Base-by-base conservation (phyloP, 2,888 invertebrate species). In the Stenurella melanura region DNA sequence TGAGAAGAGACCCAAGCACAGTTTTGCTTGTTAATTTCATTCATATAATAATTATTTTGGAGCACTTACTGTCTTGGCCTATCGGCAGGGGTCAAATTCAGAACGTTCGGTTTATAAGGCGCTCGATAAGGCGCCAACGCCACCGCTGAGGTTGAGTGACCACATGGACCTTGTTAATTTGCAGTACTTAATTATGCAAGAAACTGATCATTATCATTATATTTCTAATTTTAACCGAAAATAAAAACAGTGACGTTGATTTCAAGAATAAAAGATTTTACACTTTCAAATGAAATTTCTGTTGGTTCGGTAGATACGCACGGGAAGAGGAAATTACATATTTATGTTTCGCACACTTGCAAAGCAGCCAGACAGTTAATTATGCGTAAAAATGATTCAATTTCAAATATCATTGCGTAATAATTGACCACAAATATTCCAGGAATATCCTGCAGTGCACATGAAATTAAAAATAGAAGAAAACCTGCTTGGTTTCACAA, bases 401-500 rank as follows among this genome's bases (percentile, higher is more conserved):
- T 42, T 19, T 2, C 15, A 60, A 42, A 19, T 42, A 56, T 7
- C 17, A 34, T 69, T 69, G 26, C 69, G 57, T 69, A 30, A 69
- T 30, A 38, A 19, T 0, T 4, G 56, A 67, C 54, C 50, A 30
- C 56, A 42, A 67, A 26, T 50, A 56, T 67, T 67, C 67, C 30
- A 54, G 42, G 67, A 67, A 67, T 50, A 54, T 61, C 63, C 15
- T 3, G 15, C 50, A n/a, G 3, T 38, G 42, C 12, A 57, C 58
- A 21, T 19, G 34, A 30, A n/a, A n/a, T 38, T 60, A 60, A 42
- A 60, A 21, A 60, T 60, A 60, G 57, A 58, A 58, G 57, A 56
- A 60, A 70, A 60, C 70, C 70, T 42, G 60, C 38, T 26, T 11
- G 54, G 69, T 58, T 57, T 57, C 34, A 56, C 57, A 21, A 50